phyloP scores from a whole-genome alignment of 1,140 invertebrate genomes.

The Microplitis mediator region DNA sequence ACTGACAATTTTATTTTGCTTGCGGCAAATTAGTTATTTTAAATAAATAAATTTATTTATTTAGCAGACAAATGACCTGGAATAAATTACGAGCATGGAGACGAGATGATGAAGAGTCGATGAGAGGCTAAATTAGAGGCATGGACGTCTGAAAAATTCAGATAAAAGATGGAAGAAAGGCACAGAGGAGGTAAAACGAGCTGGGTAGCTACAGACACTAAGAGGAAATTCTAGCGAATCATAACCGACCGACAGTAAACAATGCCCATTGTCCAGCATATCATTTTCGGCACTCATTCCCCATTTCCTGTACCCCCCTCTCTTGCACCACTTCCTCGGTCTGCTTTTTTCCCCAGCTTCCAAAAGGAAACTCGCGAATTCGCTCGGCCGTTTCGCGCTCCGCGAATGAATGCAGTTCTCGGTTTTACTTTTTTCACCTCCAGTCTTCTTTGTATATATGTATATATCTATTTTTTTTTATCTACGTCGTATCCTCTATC shows the following conservation, averaged over 20 bases:
- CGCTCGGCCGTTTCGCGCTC: conserved; percentile 30
- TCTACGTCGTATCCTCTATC: background rate
- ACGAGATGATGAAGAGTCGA: conserved; percentile 6
- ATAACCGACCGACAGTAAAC: conserved; percentile 34
- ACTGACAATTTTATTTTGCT: too few species aligned
- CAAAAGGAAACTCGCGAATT: conserved; percentile 29
- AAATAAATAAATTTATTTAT: background rate
- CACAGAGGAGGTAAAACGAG: background rate
- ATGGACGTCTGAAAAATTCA: conserved; percentile 23
- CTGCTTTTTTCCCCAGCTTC: conserved; percentile 22
- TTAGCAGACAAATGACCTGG: background rate
- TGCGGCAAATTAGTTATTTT: too few species aligned
- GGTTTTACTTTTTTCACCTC: conserved; percentile 12
- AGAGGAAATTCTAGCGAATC: conserved; percentile 24
- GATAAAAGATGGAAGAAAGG: background rate
- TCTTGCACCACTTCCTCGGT: background rate
- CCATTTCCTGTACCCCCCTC: conserved; percentile 12
- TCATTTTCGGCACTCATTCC: conserved; percentile 34
- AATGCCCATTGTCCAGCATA: conserved; percentile 48
- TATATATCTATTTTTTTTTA: conserved; percentile 3
- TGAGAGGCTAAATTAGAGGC: conserved; percentile 20
- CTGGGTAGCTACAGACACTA: background rate
- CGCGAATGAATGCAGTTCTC: conserved; percentile 23
- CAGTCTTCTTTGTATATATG: background rate
- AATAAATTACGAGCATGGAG: background rate